Conservation (phyloP, 2,113 vertebrate species). For the Xyliphius kryptos region DNA sequence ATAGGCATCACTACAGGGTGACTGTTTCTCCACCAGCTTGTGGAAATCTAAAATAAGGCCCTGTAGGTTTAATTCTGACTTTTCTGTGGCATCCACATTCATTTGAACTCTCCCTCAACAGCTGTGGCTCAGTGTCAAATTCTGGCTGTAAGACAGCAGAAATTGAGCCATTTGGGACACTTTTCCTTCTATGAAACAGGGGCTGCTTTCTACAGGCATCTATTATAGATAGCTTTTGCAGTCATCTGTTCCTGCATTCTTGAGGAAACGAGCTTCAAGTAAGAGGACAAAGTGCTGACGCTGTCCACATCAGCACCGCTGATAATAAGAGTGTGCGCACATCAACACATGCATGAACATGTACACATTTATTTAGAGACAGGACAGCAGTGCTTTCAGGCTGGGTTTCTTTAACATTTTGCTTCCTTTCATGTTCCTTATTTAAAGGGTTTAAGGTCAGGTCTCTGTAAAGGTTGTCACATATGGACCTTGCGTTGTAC, state of each 20-base stretch:
- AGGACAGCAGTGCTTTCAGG: no score
- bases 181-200: slow-evolving; percentile 52
- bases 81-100: not conserved
- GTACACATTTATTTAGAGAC: not conserved
- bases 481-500: no score
- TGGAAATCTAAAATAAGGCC: not conserved
- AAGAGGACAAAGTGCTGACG: slow-evolving; percentile 47
- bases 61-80: not conserved
- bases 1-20: no score
- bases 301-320: slow-evolving; percentile 44
- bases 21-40: not conserved
- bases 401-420: no score
- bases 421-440: no score
- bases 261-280: slow-evolving; percentile 41
- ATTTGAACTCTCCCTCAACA: not conserved
- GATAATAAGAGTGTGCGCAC: not conserved
- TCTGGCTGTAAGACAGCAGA: slow-evolving; percentile 25
- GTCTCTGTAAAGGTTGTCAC: no score
- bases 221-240: slow-evolving; percentile 55
- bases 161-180: slow-evolving; percentile 41
- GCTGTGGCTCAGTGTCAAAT: slow-evolving; percentile 22
- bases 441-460: no score
- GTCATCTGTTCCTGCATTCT: slow-evolving; percentile 53
- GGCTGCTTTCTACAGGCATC: slow-evolving; percentile 44
- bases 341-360: not conserved